A percentile compares a stretch with the other conserved stretches of the same genome.
Evolutionary conservation across 2,797 vertebrate species (phyloP).

Genomic region (Novumbra hubbsi): DNA sequence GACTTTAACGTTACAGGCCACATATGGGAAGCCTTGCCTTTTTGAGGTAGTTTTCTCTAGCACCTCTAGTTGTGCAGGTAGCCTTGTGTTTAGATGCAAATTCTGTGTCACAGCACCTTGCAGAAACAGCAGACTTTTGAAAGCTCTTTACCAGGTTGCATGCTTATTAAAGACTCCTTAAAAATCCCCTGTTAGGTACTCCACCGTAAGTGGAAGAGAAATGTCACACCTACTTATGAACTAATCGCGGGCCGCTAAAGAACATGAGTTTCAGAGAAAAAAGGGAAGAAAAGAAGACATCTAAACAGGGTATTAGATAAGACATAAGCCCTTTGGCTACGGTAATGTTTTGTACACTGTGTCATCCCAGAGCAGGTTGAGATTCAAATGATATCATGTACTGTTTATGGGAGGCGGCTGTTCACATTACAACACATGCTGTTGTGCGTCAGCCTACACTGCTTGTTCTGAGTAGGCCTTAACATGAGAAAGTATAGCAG

Average conservation of each 20-base stretch:
- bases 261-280: constrained; percentile 21
- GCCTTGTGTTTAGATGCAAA: constrained; percentile 57
- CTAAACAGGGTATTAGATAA: constrained; percentile 32
- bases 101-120: constrained; percentile 32
- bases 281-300: constrained; percentile 17
- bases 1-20: constrained; percentile 24
- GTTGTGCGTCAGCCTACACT: constrained; percentile 10
- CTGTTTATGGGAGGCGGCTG: constrained; percentile 31
- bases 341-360: constrained; percentile 46
- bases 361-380: constrained; percentile 24
- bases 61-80: constrained; percentile 28
- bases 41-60: constrained; percentile 44
- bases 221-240: constrained; percentile 40
- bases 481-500: not conserved
- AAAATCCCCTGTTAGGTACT: not conserved
- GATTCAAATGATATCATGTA: constrained; percentile 50
- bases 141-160: constrained; percentile 25
- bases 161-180: constrained; percentile 25
- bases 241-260: constrained; percentile 21
- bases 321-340: constrained; percentile 43
- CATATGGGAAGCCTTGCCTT: constrained; percentile 14
- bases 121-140: constrained; percentile 21
- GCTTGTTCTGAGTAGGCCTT: constrained; percentile 54
- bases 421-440: constrained; percentile 7
- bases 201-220: not conserved